phyloP scores from a whole-genome alignment of 2,888 invertebrate species.

The Pediacus dermestoides region DNA sequence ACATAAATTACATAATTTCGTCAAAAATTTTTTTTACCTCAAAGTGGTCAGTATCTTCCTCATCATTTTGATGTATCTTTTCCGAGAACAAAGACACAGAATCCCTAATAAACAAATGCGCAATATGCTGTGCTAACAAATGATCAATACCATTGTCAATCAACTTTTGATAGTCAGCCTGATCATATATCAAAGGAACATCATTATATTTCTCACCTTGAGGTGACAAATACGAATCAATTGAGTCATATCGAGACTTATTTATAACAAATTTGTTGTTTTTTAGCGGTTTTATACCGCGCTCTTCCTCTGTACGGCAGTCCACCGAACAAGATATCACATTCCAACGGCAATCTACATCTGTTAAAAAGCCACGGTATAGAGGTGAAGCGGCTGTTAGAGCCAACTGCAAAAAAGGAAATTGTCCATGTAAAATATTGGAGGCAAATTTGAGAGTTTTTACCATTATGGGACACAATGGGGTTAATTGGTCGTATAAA shows the following conservation, averaged over 20 bases:
- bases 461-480: constrained; percentile 95
- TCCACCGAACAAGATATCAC: constrained; percentile 95
- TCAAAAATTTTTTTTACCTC: constrained; percentile 81
- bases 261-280: constrained; percentile 77
- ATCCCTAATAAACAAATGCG: constrained; percentile 97
- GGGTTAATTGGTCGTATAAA: constrained; percentile 95
- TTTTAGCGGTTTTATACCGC: constrained; percentile 71
- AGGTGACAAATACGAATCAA: constrained; percentile 92
- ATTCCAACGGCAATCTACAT: constrained; percentile 97
- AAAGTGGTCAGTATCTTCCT: constrained; percentile 95
- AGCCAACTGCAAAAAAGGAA: constrained; percentile 71
- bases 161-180: constrained; percentile 76
- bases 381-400: constrained; percentile 95
- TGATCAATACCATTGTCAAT: constrained; percentile 88
- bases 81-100: constrained; percentile 93
- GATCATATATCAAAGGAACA: constrained; percentile 83
- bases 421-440: no score
- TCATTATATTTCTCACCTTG: constrained; percentile 92
- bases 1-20: no score
- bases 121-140: constrained; percentile 89
- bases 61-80: constrained; percentile 90
- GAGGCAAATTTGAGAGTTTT: constrained; percentile 22
- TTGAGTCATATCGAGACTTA: constrained; percentile 96
- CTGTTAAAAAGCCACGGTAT: constrained; percentile 89
- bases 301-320: constrained; percentile 89